These are phyloP conservation scores for Chloroceryle aenea DNA, from an alignment of 2,113 vertebrate genomes.

Conservation along the genomic window DNA sequence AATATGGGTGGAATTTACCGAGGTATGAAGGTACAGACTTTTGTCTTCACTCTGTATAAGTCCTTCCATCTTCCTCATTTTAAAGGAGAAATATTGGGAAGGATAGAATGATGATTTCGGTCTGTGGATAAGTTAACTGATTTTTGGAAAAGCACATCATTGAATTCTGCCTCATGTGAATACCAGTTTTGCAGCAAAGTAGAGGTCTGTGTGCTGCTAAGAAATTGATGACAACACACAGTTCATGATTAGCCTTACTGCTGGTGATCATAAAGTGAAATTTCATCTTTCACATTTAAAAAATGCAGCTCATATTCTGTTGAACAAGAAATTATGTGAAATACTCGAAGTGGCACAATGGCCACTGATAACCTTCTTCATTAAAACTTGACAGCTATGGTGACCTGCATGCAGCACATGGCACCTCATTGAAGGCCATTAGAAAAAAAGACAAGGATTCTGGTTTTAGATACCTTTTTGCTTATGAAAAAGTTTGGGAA, in stretches of 20 bases:
- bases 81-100: neutral
- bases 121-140: neutral
- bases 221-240: neutral
- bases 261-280: neutral
- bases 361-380: neutral
- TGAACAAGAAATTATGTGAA: neutral
- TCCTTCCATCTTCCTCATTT: neutral
- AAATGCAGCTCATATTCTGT: neutral
- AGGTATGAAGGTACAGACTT: neutral
- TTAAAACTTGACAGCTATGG: neutral
- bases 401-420: neutral
- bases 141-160: neutral
- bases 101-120: neutral
- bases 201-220: neutral
- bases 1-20: neutral
- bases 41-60: neutral
- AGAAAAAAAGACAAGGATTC: neutral
- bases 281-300: neutral
- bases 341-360: neutral
- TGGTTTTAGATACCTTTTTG: neutral
- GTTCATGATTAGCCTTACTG: neutral
- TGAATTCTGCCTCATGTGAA: neutral
- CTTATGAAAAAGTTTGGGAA: neutral
- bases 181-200: neutral
- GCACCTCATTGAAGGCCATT: neutral